Evolutionary conservation across 2,888 invertebrate species (phyloP), one percentile per base, ranked within the genome.

Genomic region (Drosophila sordidapex): DNA sequence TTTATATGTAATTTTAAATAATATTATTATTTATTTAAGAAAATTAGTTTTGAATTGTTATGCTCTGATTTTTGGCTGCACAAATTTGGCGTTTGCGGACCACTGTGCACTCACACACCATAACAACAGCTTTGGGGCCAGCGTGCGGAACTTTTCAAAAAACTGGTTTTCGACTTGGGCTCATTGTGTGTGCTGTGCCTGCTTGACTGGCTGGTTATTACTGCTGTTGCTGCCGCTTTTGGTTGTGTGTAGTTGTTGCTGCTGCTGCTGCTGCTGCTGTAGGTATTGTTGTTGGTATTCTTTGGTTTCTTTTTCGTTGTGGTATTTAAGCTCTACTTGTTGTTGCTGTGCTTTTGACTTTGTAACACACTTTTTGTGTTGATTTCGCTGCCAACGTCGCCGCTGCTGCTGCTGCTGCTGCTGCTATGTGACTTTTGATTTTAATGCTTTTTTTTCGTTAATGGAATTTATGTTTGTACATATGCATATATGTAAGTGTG

Each of bases 281-380:
- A 35, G 52, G 46, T 64, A 64, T 68, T 77, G 66, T 68, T 81
- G 74, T 36, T 87, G 82, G 56, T 88, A 74, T 86, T 90, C 89
- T 83, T 46, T 81, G 82, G 90, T 87, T 77, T 86, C 82, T 85
- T 89, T 78, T 89, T 79, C 76, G 66, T 57, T 70, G 85, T 87
- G 85, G 79, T 76, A 80, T 88, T 90, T 76, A 76, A 89, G 90
- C 86, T 87, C 88, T 87, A 81, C 91, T 89, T 87, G 90, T 74
- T 84, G 82, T 68, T 80, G 83, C 71, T 87, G 88, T 90, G 87
- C 76, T 82, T 89, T 87, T 87, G 87, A 87, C 91, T 87, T 90
- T 87, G 87, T 87, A 87, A 87, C 87, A 87, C 86, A 87, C 74
- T 87, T 87, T 90, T 90, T 81, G 81, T 85, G 73, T 74, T 86